A percentile compares a stretch with the other conserved stretches of the same genome.
Conservation (phyloP, 2,888 invertebrate genomes). For the Megamerina dolium region DNA sequence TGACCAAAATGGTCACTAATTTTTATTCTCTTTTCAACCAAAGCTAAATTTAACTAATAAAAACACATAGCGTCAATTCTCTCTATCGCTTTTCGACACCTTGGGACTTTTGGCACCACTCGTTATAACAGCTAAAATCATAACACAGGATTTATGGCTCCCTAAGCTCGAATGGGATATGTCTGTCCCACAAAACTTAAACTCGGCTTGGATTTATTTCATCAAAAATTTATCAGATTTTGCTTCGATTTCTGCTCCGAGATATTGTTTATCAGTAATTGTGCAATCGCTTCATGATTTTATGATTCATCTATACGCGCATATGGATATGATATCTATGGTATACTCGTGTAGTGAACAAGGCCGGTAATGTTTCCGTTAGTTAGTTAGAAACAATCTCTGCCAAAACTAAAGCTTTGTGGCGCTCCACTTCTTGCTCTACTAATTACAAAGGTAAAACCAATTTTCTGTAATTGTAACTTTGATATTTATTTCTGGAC, state of each 20-base stretch:
- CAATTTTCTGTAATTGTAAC: neutral
- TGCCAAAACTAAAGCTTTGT: constrained; percentile 9
- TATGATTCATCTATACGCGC: constrained; percentile 6
- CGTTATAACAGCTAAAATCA: neutral
- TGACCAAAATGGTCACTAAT: constrained; percentile 9
- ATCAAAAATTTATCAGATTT: no score
- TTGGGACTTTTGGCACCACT: constrained; percentile 1
- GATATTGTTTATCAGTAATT: neutral
- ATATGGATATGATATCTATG: constrained; percentile 6
- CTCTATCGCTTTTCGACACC: constrained; percentile 4
- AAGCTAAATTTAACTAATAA: neutral
- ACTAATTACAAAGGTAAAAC: neutral
- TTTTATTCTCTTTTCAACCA: constrained; percentile 9
- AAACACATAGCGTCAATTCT: constrained; percentile 13
- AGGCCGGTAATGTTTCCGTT: neutral
- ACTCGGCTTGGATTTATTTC: no score
- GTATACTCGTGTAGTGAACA: neutral
- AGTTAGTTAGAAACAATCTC: neutral
- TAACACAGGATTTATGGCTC: no score
- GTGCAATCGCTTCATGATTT: constrained; percentile 6
- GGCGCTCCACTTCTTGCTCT: constrained; percentile 7
- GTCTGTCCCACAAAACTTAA: no score
- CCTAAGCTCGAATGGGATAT: no score
- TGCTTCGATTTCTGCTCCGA: neutral
- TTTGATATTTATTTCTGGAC: constrained; percentile 14